Base-by-base conservation (phyloP, 92 coral and sea anemone genomes). In the Muricea muricata region DNA sequence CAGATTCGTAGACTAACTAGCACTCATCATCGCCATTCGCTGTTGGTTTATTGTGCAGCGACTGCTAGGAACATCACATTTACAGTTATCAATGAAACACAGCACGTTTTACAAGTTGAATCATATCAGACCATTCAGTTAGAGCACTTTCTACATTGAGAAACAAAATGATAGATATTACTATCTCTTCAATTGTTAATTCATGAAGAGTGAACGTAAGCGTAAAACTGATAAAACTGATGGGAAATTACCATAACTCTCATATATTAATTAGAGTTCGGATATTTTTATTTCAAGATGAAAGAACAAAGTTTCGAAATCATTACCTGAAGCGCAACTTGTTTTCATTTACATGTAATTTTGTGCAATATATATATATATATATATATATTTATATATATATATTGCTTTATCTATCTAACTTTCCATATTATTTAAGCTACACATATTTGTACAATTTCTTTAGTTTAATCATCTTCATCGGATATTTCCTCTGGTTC, bases 401-500 rank as follows among this genome's bases (percentile, higher is more conserved):
- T 7, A 5, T 15, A 15, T 10, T 10, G 70, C 18, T 21, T 63
- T 63, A 39, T 20, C 70, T 63, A 26, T 21, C 70, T 32, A 32
- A 63, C 70, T 28, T 63, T 63, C 60, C 2, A 52, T 52, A 8
- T 45, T 5, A 45, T 8, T 8, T 45, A 45, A 45, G 26, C 20
- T 52, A 52, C 26, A 52, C 26, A 52, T 25, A 17, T 52, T 1
- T 52, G 20, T 25, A 61, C 3, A 5, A 55, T 55, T 4, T 55
- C 1, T n/a, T 29, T 12, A 3, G 26, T 35, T 63, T 15, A 63
- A 15, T 63, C 70, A 25, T 63, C 70, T 17, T 63, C 0, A 63
- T 25, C 70, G 13, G 70, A 63, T 5, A 63, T 30, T 32, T 21
- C 90, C 87, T n/a, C 85, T 39, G 56, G 48, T 65, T 78, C 55